Evolutionary conservation across 1,140 invertebrate genomes (phyloP).

Genomic region (Saccostrea echinata): DNA sequence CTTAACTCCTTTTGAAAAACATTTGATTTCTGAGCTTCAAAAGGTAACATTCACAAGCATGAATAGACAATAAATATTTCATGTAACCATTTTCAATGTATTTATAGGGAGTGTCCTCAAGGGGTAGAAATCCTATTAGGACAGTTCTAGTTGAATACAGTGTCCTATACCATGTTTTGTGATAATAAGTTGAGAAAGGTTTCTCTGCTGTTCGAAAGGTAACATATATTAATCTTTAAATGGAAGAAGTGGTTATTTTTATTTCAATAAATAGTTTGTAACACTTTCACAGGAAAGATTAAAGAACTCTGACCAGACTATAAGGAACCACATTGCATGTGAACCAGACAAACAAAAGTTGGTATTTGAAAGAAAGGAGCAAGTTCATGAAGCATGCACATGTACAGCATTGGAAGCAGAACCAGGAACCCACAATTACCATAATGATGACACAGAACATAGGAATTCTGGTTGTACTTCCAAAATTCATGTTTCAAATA

Average conservation of each 20-base stretch:
- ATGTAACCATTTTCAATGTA: too few species aligned
- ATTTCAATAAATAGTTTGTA: neutral
- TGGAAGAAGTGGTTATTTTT: too few species aligned
- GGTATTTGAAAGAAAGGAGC: neutral
- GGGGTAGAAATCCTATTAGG: too few species aligned
- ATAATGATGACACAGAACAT: neutral
- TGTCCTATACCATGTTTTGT: too few species aligned
- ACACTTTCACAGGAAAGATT: neutral
- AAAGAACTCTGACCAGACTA: neutral
- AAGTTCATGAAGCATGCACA: neutral
- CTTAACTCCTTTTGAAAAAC: neutral
- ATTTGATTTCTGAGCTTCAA: slow-evolving; percentile 2
- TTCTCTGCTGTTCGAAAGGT: too few species aligned
- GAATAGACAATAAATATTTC: neutral
- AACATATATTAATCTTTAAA: too few species aligned
- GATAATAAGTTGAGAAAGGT: too few species aligned
- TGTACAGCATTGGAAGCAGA: neutral
- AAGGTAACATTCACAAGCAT: neutral
- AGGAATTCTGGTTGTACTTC: neutral
- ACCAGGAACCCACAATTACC: neutral
- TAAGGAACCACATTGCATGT: neutral
- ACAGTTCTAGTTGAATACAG: too few species aligned
- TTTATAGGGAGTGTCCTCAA: too few species aligned
- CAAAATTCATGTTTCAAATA: neutral
- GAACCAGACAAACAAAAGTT: neutral